These are phyloP conservation scores for Dasyurus viverrinus DNA, from an alignment of 2,113 vertebrate genomes.

Conservation along the genomic window DNA sequence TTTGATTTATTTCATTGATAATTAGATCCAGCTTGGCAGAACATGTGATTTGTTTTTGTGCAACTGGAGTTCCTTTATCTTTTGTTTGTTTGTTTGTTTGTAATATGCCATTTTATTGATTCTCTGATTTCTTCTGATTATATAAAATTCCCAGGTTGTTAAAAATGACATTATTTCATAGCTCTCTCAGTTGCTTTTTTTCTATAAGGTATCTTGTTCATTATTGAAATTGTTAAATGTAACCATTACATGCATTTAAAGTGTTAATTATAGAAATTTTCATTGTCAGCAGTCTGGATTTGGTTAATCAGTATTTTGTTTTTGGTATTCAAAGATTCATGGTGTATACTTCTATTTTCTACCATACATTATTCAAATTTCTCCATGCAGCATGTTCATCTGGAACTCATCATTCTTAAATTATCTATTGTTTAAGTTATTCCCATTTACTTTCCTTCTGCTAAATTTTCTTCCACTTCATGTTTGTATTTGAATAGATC, in stretches of 20 bases:
- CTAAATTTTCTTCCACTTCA: neutral
- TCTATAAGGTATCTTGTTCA: neutral
- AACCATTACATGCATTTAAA: neutral
- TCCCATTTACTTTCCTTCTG: neutral
- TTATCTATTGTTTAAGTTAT: neutral
- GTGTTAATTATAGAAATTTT: neutral
- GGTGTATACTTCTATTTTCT: neutral
- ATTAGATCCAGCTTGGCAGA: neutral
- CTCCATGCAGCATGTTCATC: neutral
- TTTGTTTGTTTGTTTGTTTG: neutral
- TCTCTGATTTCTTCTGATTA: neutral
- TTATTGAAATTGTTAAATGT: neutral
- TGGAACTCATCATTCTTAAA: neutral
- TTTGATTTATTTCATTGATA: neutral
- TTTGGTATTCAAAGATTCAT: neutral
- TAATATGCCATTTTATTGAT: neutral
- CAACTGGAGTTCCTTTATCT: neutral
- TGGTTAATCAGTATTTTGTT: neutral
- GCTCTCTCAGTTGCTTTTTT: neutral
- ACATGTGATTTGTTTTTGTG: neutral
- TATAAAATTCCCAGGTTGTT: neutral
- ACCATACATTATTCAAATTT: neutral
- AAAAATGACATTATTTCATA: neutral
- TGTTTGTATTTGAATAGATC: neutral
- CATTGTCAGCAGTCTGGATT: neutral